phyloP scores from a whole-genome alignment of 2,797 vertebrate species.

The Anguilla megastoma region DNA sequence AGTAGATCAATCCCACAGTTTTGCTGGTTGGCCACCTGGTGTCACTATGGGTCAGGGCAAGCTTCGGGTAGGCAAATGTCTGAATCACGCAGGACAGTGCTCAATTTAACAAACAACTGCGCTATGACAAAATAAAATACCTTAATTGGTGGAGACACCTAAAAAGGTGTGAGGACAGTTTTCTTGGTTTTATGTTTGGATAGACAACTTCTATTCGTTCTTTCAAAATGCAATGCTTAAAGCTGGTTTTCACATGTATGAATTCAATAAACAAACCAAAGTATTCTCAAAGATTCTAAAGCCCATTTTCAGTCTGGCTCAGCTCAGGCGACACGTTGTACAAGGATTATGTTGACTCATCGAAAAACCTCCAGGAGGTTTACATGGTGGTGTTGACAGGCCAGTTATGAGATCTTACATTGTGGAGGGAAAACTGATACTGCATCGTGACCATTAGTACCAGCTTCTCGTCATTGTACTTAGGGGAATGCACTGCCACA shows the following conservation, averaged over 20 bases:
- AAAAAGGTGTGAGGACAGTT: background rate
- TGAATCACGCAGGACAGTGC: background rate
- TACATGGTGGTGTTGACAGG: slow-evolving; percentile 20
- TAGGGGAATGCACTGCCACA: slow-evolving; percentile 43
- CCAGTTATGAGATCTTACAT: slow-evolving; percentile 42
- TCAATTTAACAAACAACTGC: slow-evolving; percentile 17
- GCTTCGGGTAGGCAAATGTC: background rate
- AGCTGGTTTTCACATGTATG: background rate
- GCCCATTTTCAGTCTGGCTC: background rate
- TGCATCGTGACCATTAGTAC: slow-evolving; percentile 20
- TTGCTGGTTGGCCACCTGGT: slow-evolving; percentile 28
- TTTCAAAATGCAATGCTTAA: background rate
- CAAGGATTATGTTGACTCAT: slow-evolving; percentile 17
- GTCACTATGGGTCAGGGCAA: slow-evolving; percentile 31
- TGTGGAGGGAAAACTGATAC: slow-evolving; percentile 39
- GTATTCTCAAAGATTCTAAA: background rate
- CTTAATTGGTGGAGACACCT: background rate
- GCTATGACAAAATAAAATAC: background rate
- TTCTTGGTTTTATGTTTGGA: background rate
- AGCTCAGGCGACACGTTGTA: slow-evolving; percentile 21
- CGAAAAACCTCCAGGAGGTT: background rate
- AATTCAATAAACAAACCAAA: background rate
- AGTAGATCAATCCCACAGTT: slow-evolving; percentile 5
- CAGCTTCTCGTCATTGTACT: slow-evolving; percentile 30
- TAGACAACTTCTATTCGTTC: too few relatives aligned